Evolutionary conservation across 2,113 vertebrate genomes (phyloP).

Genomic region (Odontophorus gujanensis): DNA sequence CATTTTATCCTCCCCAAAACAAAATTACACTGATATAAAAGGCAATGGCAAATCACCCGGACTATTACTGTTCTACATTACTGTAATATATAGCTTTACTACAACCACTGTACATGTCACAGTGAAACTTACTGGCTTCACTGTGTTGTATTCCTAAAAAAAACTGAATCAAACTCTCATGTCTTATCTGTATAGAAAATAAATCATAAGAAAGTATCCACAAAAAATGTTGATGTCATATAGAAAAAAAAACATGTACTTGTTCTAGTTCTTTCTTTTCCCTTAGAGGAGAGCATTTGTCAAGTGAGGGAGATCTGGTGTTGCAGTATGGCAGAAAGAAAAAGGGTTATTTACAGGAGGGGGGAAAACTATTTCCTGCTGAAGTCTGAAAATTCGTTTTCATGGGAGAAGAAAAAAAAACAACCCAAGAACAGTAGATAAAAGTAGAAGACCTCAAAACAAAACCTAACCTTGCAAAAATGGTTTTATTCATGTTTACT

Average conservation of each 20-base stretch:
- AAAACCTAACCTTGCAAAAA: not conserved
- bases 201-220: not conserved
- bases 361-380: not conserved
- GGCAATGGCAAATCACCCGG: not conserved
- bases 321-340: not conserved
- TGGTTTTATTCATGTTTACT: rapidly evolving
- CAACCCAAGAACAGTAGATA: not conserved
- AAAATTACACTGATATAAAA: not conserved
- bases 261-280: not conserved
- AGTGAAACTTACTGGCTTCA: not conserved
- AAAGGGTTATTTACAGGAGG: not conserved
- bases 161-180: not conserved
- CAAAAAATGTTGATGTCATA: not conserved
- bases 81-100: not conserved
- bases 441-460: not conserved
- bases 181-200: not conserved
- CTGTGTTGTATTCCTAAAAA: not conserved
- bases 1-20: not conserved
- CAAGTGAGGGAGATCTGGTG: not conserved
- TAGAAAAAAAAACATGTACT: not conserved
- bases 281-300: not conserved
- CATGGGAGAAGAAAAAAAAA: not conserved
- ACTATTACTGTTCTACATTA: not conserved
- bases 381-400: not conserved
- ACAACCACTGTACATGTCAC: not conserved